Evolutionary conservation across 2,888 invertebrate species (phyloP), one percentile per base, ranked within the genome.

Genomic region (Bombylius major): DNA sequence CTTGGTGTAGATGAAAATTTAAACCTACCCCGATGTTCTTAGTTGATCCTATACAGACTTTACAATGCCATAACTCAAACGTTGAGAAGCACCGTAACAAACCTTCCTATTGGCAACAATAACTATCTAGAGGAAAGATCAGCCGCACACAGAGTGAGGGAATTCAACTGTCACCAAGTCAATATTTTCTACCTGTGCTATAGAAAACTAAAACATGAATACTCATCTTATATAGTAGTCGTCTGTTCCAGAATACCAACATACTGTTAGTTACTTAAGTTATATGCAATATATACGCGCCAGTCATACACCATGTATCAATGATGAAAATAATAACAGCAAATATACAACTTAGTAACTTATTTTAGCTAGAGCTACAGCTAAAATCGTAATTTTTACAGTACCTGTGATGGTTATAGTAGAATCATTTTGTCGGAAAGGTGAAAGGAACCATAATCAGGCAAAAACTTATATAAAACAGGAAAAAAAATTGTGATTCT

Each of bases 91-190:
- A 39, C 23, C 36, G 47, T 23, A 50, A 55, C 23, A 50, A 47
- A 51, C 47, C 55, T 51, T 44, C 45, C 55, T 51, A 55, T 55
- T 55, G 55, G 55, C 51, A 51, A 50, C 31, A 46, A 45, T 55
- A 50, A 55, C 50, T 55, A 55, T 55, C 55, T 55, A 13, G 8
- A 36, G 55, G 34, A 51, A 55, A 42, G 51, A 55, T 55, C 55
- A 55, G 55, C 55, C 55, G 55, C 55, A 55, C 55, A 55, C 55
- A 55, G 51, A 51, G 50, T 50, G 51, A 55, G 47, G 42, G 51
- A 47, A 51, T 55, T 50, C 55, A 51, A 46, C 51, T 55, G 55
- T 55, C 55, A 55, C 51, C 55, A 55, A 44, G 33, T 42, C 55
- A 55, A 55, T 55, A 55, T 55, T 51, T 55, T 55, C 42, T 55